These are phyloP conservation scores for Tridacna crocea DNA, from an alignment of 2,888 invertebrate species.

Conservation along the genomic window DNA sequence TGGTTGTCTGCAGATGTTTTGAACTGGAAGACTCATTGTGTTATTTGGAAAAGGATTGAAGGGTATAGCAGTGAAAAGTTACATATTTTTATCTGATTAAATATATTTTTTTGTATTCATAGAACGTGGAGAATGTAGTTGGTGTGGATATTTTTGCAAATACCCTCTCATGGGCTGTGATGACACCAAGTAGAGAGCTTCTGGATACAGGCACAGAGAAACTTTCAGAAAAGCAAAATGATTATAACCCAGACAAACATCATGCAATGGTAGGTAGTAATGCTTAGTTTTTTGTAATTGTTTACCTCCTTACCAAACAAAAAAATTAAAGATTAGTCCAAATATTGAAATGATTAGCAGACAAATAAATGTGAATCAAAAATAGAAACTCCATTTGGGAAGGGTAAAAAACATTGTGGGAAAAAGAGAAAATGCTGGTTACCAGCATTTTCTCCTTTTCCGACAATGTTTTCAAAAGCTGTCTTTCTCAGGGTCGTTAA, in stretches of 20 bases:
- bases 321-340: too few species aligned
- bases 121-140: conserved; percentile 15
- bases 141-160: conserved; percentile 3
- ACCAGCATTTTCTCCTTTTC: neutral
- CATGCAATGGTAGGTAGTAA: conserved; percentile 17
- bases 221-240: conserved; percentile 6
- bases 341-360: too few species aligned
- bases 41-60: too few species aligned
- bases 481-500: too few species aligned
- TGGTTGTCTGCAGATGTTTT: too few species aligned
- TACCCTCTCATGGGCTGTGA: conserved; percentile 11
- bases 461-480: too few species aligned
- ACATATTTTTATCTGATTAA: too few species aligned
- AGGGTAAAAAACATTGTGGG: neutral
- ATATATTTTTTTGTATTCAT: too few species aligned
- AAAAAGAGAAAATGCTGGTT: neutral
- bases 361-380: too few species aligned
- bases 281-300: neutral
- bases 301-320: neutral
- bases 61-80: too few species aligned
- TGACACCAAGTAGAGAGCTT: neutral
- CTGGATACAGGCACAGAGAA: neutral
- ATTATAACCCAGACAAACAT: conserved; percentile 9
- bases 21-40: too few species aligned
- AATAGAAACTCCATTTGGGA: too few species aligned